phyloP scores from a whole-genome alignment of 2,888 invertebrate genomes.

The Drosophila kambysellisi region DNA sequence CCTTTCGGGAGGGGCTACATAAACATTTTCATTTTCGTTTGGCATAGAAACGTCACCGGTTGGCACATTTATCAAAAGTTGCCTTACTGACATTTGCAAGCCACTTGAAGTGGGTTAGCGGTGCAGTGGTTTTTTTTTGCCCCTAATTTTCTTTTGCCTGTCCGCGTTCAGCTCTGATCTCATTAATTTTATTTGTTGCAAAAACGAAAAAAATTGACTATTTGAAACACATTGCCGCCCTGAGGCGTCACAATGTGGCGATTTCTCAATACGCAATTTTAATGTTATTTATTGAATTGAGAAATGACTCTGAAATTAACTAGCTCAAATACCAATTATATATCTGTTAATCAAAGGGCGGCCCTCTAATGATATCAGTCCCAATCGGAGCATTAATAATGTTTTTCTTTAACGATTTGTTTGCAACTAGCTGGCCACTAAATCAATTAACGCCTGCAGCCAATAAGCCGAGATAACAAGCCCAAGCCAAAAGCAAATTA shows the following conservation, averaged over 20 bases:
- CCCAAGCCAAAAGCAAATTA: conserved; percentile 61
- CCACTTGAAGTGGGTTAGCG: conserved; percentile 71
- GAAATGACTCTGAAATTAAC: conserved; percentile 27
- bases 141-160: conserved; percentile 20
- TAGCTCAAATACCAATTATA: conserved; percentile 48
- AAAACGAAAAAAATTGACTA: conserved; percentile 37
- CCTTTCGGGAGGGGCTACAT: conserved; percentile 74
- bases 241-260: conserved; percentile 38
- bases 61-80: conserved; percentile 79
- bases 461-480: conserved; percentile 53
- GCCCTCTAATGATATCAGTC: conserved; percentile 53
- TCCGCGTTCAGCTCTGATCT: conserved; percentile 52
- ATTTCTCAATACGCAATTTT: conserved; percentile 74
- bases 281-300: conserved; percentile 42
- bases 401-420: conserved; percentile 53
- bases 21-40: conserved; percentile 75
- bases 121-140: conserved; percentile 41
- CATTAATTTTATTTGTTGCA: conserved; percentile 72
- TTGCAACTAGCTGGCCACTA: conserved; percentile 41
- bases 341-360: conserved; percentile 56
- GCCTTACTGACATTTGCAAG: conserved; percentile 73
- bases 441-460: conserved; percentile 76
- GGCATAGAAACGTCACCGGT: conserved; percentile 64
- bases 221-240: conserved; percentile 35
- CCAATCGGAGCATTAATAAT: conserved; percentile 53